Evolutionary conservation across 1,140 invertebrate genomes (phyloP), one percentile per base, ranked within the genome.

Genomic region (Matsumurasca onukii): DNA sequence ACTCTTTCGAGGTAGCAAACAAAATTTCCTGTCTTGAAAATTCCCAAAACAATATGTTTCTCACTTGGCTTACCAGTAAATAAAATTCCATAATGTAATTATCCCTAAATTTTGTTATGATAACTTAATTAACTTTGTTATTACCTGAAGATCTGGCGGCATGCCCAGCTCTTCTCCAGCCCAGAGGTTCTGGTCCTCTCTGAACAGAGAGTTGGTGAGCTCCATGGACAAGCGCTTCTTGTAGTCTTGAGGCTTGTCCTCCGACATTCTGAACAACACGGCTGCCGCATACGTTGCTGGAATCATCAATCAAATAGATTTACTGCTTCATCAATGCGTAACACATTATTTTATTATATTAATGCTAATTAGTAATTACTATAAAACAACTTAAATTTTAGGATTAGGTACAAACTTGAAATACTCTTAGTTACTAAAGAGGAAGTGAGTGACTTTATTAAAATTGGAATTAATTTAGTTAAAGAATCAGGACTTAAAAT

Each of bases 181-280:
- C 93, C 93, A 95, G 75, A 93, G 84, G 76, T 91, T 91, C 72
- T 88, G 87, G 73, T 95, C 93, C 73, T 95, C 91, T 71, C 93
- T 88, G 77, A 95, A 89, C 69, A 98, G 83, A 3, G 94, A 97
- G 80, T 94, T 97, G 45, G 94, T 97, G 68, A 98, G 81, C 80
- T 98, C 97, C 82, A 98, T 94, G 25, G 94, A 97, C 5, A 99
- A 85, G 70, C 97, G 84, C 81, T 98, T 98, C 81, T 97, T 98
- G 79, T 98, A 98, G 77, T 99, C 97, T 77, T 97, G 93, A 13
- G 96, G 94, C 80, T 98, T 98, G 77, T 98, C 96, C 79, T 98
- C 96, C 51, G 94, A 97, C 95, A 98, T 98, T 66, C 95, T 89
- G 86, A 98, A 98, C 51, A 98, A 82, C 24, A 98, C 95, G 9